Percentiles rank a stretch among this genome's conserved stretches.
These are phyloP conservation scores for Lordiphosa mommai DNA, from an alignment of 1,140 invertebrate species.

Conservation along the genomic window DNA sequence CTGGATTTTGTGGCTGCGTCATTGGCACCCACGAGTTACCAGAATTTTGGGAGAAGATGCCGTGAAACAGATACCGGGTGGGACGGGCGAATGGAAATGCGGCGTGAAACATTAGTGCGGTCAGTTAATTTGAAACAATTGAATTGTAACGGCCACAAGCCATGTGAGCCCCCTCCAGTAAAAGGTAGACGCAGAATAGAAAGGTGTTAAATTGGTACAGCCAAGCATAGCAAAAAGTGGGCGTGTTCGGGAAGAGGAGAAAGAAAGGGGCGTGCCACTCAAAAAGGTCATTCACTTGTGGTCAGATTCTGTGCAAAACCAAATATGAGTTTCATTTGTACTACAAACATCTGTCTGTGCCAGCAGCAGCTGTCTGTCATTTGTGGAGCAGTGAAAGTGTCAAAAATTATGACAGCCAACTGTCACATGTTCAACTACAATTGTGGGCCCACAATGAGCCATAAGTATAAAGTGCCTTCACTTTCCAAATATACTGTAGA, in stretches of 20 bases:
- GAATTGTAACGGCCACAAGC: constrained; percentile 59
- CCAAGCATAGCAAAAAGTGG: constrained; percentile 27
- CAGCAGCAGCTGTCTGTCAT: background rate
- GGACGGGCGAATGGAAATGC: constrained; percentile 3
- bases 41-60: constrained; percentile 9
- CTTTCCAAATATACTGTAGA: background rate
- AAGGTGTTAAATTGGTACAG: constrained; percentile 69
- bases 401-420: background rate
- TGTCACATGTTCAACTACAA: too few relatives aligned
- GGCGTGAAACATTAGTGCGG: constrained; percentile 68
- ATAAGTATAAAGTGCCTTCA: background rate
- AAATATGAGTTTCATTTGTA: too few relatives aligned
- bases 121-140: constrained; percentile 70
- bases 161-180: constrained; percentile 24
- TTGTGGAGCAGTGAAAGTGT: constrained; percentile 10
- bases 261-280: constrained; percentile 2
- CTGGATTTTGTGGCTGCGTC: constrained; percentile 28
- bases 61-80: constrained; percentile 14
- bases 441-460: background rate
- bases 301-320: too few relatives aligned
- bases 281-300: constrained; percentile 62
- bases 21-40: constrained; percentile 21
- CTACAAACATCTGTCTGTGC: constrained; percentile 1
- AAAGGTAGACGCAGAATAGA: constrained; percentile 64
- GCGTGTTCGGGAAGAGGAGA: constrained; percentile 39